Base-by-base conservation (phyloP, 2,113 vertebrate species). In the Macquaria australasica region DNA sequence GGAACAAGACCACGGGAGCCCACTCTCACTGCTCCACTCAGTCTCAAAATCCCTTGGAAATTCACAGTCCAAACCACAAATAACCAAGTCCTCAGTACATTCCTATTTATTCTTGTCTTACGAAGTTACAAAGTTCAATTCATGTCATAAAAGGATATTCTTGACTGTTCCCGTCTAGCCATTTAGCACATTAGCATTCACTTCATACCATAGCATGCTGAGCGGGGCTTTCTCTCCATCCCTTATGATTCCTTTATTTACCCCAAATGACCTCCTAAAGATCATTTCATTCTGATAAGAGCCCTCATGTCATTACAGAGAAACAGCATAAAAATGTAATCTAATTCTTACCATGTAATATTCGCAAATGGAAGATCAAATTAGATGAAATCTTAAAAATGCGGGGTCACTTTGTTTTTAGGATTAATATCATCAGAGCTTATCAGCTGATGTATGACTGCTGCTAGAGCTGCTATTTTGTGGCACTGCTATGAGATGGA, bases 151-250 rank as follows among this genome's bases (percentile, higher is more conserved):
- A 62, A 50, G 41, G 1, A 37, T 73, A 16, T 20, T 82, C 25
- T 23, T 23, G 45, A 62, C 43, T 72, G 37, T 16, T 55, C 23
- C 8, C 50, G 8, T 41, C 45, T 31, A 41, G 55, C 23, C 56
- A 48, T 70, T 80, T 69, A 62, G 28, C 39, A 74, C 48, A 82
- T 85, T 64, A 69, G 25, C 64, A 85, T 82, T 70, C 58, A 60
- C 34, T 53, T 79, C 9, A 31, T 72, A 14, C 28, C 45, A 16
- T 5, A 45, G 59, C 58, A 75, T 59, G 43, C 70, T 31, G 70
- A 79, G 70, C 2, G 0, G 34, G 3, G 15, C 37, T 60, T 63
- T 74, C 23, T 59, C 20, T 70, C 8, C 12, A 4, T 83, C 76
- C 71, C 21, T 56, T 45, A 31, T 55, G 45, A 45, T 62, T 73